These are phyloP conservation scores for Halesus radiatus DNA, from an alignment of 1,140 invertebrate species.

Conservation along the genomic window DNA sequence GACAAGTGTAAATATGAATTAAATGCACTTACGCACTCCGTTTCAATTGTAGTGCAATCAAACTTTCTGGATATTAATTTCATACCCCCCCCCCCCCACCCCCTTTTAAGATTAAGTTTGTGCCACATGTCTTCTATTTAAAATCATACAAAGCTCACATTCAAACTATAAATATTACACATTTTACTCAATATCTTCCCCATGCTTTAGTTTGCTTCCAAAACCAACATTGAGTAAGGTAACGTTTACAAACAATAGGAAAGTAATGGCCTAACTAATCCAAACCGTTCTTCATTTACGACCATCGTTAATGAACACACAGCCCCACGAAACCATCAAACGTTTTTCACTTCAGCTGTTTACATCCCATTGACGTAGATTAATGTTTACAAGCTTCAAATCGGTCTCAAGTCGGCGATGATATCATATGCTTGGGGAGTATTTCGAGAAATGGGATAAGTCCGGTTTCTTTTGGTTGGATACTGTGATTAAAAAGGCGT, in stretches of 20 bases:
- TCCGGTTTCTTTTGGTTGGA: slow-evolving; percentile 18
- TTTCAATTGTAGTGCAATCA: too few relatives aligned
- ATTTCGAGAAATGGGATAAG: slow-evolving; percentile 56
- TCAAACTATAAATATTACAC: too few relatives aligned
- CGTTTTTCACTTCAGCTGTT: slow-evolving; percentile 47
- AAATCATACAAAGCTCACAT: too few relatives aligned
- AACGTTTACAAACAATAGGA: not conserved
- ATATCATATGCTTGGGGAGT: slow-evolving; percentile 51
- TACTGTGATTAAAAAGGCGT: slow-evolving; percentile 1
- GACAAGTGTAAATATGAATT: too few relatives aligned
- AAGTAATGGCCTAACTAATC: not conserved
- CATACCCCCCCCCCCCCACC: too few relatives aligned
- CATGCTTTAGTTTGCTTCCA: too few relatives aligned
- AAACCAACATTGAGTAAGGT: not conserved
- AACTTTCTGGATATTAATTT: too few relatives aligned
- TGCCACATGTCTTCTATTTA: too few relatives aligned
- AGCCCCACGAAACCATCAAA: slow-evolving; percentile 18
- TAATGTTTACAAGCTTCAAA: slow-evolving; percentile 53
- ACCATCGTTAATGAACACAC: not conserved
- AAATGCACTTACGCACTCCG: too few relatives aligned
- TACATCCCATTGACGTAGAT: slow-evolving; percentile 55
- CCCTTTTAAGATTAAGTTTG: too few relatives aligned
- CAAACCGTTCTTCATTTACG: not conserved
- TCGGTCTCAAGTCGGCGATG: slow-evolving; percentile 53
- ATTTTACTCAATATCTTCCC: too few relatives aligned